phyloP scores from a whole-genome alignment of 2,888 invertebrate species.

The Drosophila nr. fundita region DNA sequence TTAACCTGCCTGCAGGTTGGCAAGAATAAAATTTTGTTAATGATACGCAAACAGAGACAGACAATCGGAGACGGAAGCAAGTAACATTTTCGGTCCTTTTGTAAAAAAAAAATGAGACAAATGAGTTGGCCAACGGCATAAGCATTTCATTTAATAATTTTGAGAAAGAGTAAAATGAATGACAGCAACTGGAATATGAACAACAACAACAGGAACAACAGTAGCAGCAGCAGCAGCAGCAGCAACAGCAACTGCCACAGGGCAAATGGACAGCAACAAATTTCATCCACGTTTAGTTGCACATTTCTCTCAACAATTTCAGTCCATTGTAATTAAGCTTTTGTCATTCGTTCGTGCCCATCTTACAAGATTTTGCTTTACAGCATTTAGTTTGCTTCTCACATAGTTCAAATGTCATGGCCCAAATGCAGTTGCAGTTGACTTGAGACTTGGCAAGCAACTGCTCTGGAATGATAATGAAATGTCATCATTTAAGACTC shows the following conservation, averaged over 20 bases:
- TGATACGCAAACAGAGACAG: conserved; percentile 57
- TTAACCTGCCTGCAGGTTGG: conserved; percentile 51
- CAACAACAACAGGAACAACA: not conserved
- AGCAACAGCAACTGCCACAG: conserved; percentile 6
- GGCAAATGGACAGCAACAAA: conserved; percentile 13
- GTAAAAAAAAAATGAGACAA: conserved; percentile 6
- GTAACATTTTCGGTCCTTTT: not conserved
- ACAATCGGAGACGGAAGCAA: not conserved
- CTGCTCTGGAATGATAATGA: conserved; percentile 5
- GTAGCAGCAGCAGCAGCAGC: not conserved
- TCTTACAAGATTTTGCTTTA: conserved; percentile 3
- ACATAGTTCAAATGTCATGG: conserved; percentile 12
- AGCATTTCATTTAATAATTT: conserved; percentile 50
- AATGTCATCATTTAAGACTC: not conserved
- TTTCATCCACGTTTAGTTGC: conserved; percentile 6
- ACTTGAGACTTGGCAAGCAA: not conserved
- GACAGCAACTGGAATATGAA: conserved; percentile 9
- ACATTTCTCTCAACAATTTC: conserved; percentile 6
- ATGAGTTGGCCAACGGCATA: conserved; percentile 36
- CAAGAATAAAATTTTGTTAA: conserved; percentile 50
- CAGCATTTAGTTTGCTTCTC: not conserved
- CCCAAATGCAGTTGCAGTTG: not conserved
- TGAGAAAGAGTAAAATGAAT: conserved; percentile 41
- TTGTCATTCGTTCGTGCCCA: not conserved
- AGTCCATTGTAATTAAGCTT: conserved; percentile 19